phyloP scores from a whole-genome alignment of 2,888 invertebrate species.

The Ophion obscuratus region DNA sequence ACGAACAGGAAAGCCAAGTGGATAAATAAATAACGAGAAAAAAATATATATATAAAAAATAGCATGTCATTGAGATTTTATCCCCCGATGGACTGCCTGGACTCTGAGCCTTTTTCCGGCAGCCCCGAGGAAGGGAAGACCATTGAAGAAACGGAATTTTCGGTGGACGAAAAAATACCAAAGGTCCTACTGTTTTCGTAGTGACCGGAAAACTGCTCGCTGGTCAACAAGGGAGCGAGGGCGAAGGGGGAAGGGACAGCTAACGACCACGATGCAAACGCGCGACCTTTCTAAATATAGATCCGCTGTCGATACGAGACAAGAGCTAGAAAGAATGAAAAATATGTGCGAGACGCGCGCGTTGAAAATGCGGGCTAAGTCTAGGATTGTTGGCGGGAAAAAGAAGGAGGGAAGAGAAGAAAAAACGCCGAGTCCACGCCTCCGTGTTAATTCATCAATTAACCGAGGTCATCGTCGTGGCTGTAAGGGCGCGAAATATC shows the following conservation, averaged over 20 bases:
- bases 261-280: neutral
- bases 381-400: neutral
- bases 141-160: no score
- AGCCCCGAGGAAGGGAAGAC: no score
- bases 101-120: no score
- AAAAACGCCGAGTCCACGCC: neutral
- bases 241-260: neutral
- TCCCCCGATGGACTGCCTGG: no score
- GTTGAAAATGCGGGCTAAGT: neutral
- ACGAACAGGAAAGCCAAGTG: no score
- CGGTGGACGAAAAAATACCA: no score
- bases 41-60: no score
- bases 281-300: constrained; percentile 45
- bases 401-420: no score
- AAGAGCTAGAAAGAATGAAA: constrained; percentile 10
- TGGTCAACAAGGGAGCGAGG: neutral
- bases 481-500: constrained; percentile 22
- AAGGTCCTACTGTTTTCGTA: no score
- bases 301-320: constrained; percentile 2
- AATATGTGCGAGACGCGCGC: neutral
- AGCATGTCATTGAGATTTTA: no score
- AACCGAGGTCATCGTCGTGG: neutral
- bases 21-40: no score
- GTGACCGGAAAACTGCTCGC: no score
- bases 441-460: neutral